Evolutionary conservation across 2,113 vertebrate species (phyloP), one percentile per base, ranked within the genome.

Genomic region (Macquaria australasica): DNA sequence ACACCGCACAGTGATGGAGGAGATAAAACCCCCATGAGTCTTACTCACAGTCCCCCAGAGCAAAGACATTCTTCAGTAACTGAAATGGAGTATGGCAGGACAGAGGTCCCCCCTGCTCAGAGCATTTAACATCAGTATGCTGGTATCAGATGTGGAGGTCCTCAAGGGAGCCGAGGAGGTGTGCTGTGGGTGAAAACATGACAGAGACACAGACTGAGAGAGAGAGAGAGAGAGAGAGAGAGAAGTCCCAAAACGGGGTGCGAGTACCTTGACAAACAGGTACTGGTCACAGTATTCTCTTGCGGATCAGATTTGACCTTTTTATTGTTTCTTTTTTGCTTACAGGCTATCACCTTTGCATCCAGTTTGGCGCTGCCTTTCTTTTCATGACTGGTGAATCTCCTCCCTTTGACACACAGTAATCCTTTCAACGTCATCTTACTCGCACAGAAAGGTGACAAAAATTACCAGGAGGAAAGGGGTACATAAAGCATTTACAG

Each of bases 91-190:
- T 66, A 76, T 69, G 71, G 39, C 70, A 78, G 63, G 81, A 86
- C 41, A 3, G n/a, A 71, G 48, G 11, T 55, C 25, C 56, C 59
- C 56, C 15, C 18, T 20, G 39, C 50, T 73, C 58, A 37, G 68
- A 77, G 77, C 80, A 60, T 89, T 92, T 84, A 85, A 84, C 70
- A 77, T 86, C 80, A 86, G 73, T 77, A 11, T 59, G 77, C 37
- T 73, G 60, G 58, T 80, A 80, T 87, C 85, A 75, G 72, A 74
- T 78, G 51, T 63, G 45, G 28, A 64, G 28, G n/a, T 85, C 70
- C 86, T 83, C 79, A 3, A 34, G 89, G 84, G 81, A 88, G 51
- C 5, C 2, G 12, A 55, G 73, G 58, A n/a, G 78, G 45, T 67
- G 77, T 21, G 50, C 53, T 78, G 72, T 69, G 73, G 74, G 55